Evolutionary conservation across 2,888 invertebrate genomes (phyloP).

Genomic region (Ceramica pisi): DNA sequence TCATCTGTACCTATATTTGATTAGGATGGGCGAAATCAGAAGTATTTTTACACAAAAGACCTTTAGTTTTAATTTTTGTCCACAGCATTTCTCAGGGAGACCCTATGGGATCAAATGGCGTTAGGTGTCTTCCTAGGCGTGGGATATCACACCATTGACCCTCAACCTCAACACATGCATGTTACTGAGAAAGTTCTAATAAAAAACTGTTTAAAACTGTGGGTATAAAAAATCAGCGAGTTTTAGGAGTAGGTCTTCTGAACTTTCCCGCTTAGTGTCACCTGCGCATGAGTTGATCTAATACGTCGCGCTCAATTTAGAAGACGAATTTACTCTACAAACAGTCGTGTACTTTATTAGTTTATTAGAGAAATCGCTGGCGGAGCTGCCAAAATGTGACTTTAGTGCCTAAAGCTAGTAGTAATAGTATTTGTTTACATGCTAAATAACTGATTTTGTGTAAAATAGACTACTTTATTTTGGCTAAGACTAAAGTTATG

Average conservation of each 20-base stretch:
- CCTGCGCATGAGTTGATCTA: conserved; percentile 73
- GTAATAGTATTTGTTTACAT: conserved; percentile 32
- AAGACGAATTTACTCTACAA: conserved; percentile 60
- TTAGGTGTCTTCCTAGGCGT: no score
- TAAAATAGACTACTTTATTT: conserved; percentile 7
- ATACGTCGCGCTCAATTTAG: conserved; percentile 76
- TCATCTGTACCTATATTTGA: not conserved
- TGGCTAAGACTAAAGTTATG: not conserved
- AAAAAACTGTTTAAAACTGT: no score
- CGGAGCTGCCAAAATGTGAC: conserved; percentile 43
- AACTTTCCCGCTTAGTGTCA: not conserved
- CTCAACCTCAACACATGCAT: no score
- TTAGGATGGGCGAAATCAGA: not conserved
- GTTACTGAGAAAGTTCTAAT: no score
- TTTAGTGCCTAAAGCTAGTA: conserved; percentile 7
- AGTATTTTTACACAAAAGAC: not conserved
- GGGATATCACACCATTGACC: no score
- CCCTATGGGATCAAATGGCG: no score
- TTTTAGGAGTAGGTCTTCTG: conserved; percentile 16
- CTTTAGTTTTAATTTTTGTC: no score
- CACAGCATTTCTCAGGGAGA: no score
- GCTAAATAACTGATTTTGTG: not conserved
- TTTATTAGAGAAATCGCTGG: conserved; percentile 57
- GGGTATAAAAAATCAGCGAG: no score
- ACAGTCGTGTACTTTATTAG: conserved; percentile 55